phyloP scores from a whole-genome alignment of 2,113 vertebrate genomes.

The Rhabdornis inornatus region DNA sequence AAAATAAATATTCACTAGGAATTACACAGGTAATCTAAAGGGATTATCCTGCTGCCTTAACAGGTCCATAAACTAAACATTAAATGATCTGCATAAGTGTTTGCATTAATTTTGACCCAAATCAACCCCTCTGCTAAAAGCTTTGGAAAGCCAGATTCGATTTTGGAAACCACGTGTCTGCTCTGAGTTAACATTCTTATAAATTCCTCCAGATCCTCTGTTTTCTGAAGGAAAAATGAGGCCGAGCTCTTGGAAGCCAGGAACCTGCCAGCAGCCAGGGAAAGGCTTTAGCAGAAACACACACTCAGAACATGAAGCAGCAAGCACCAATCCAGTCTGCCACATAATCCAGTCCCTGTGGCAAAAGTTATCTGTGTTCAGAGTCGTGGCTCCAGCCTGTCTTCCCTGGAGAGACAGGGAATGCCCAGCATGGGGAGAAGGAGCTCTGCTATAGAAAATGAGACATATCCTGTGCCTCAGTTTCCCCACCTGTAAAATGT shows the following conservation, averaged over 20 bases:
- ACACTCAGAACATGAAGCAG: not conserved
- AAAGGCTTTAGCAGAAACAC: not conserved
- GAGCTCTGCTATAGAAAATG: not conserved
- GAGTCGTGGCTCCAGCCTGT: not conserved
- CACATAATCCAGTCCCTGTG: not conserved
- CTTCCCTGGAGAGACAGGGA: not conserved
- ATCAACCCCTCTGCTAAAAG: slow-evolving; percentile 26
- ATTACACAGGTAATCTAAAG: slow-evolving; percentile 58
- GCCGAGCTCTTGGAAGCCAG: not conserved
- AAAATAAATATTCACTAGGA: slow-evolving; percentile 66
- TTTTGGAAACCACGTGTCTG: not conserved
- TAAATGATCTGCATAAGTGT: slow-evolving; percentile 17
- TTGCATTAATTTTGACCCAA: slow-evolving; percentile 55
- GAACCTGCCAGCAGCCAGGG: not conserved
- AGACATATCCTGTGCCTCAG: not conserved
- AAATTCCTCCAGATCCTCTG: not conserved
- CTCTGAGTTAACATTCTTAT: not conserved
- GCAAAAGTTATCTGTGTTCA: not conserved
- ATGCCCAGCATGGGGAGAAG: not conserved
- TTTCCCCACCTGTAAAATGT: not conserved
- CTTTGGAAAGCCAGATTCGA: not conserved
- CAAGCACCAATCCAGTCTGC: not conserved
- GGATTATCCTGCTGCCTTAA: slow-evolving; percentile 58
- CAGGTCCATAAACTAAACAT: slow-evolving; percentile 42
- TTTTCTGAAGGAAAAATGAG: not conserved